Base-by-base conservation (phyloP, 2,797 vertebrate species). In the Glyptemys insculpta region DNA sequence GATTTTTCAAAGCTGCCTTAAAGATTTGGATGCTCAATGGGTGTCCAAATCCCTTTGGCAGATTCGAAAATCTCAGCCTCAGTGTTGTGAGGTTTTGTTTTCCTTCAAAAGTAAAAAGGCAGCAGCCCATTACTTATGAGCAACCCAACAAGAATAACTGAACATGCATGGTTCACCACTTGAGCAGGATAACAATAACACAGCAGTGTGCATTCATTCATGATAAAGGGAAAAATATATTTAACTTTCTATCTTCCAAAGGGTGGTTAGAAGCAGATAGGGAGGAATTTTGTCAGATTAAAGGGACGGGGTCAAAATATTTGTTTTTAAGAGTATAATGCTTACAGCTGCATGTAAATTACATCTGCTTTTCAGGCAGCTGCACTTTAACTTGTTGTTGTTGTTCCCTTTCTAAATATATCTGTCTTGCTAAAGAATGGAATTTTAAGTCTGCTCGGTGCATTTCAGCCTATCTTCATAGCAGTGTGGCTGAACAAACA, bases 191-290 rank as follows among this genome's bases (percentile, higher is more conserved):
- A 59, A 81, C 84, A 89, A 91, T 74, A 96, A 94, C 59, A 79
- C 37, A 88, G 54, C 86, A 53, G 81, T 96, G 94, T 94, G 94
- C 82, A 65, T 94, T 87, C 23, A 1, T 19, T 87, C 23, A 1
- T 19, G 62, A 80, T 92, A 72, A 72, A 72, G 19, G 65, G n/a
- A 4, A 23, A 72, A 72, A 72, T 41, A 41, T 41, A 59, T 92
- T 96, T 96, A 92, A 92, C 90, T 94, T 88, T 72, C 79, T 94
- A 94, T 76, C 83, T 94, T 79, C 90, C 49, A 78, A 50, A 91
- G 91, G 95, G 94, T 91, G 81, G 83, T 79, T 91, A 44, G 76
- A 81, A 95, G 90, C 85, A 95, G 92, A 91, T 93, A 78, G 0
- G 7, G 90, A 88, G 76, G 82, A 0, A 84, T 53, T 52, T 37